Base-by-base conservation (phyloP, 30 jellyfish, hydroid and myxozoan species). In the Pelagia noctiluca region DNA sequence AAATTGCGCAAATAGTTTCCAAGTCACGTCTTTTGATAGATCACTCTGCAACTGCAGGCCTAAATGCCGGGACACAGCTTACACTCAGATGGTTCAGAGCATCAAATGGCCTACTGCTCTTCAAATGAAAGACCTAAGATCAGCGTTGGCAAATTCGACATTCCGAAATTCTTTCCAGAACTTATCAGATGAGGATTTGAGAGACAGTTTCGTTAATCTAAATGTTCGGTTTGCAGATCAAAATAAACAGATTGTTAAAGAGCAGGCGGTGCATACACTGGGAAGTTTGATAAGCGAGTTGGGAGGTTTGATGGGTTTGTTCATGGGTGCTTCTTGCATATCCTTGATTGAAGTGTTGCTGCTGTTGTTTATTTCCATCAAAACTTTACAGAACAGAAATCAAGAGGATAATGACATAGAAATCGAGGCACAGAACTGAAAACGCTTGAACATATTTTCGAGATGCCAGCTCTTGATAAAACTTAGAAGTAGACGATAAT, bases 261-360 rank as follows among this genome's bases (percentile, higher is more conserved):
- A 77, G 30, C 38, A 57, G 28, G 61, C 2, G 37, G 18, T 77
- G 69, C 30, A 77, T 23, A 2, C 75, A 30, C 34, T 42, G 10
- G 48, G 34, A 1, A 60, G 63, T 19, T 31, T 73, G 11, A 19
- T 73, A 10, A 30, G 79, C 23, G 85, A 73, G 34, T 19, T 37
- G 10, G 85, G 85, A 21, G 85, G 85, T 2, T 42, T 73, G 81
- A 23, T 73, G 57, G 85, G 85, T 25, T 36, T 73, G 48, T 38
- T 73, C 47, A 8, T 52, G 4, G 85, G 85, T 35, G 70, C 74
- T 49, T 73, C 85, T 35, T 5, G 18, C 1, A 49, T 73, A 19
- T 73, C 85, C 4, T 32, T 73, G 35, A 42, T 73, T 21, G 85
- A 73, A 28, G 36, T 73, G 30, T 2, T 29, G 2, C 24, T 29